Evolutionary conservation across 1,140 invertebrate genomes (phyloP).

Genomic region (Lysiphlebus fabarum): DNA sequence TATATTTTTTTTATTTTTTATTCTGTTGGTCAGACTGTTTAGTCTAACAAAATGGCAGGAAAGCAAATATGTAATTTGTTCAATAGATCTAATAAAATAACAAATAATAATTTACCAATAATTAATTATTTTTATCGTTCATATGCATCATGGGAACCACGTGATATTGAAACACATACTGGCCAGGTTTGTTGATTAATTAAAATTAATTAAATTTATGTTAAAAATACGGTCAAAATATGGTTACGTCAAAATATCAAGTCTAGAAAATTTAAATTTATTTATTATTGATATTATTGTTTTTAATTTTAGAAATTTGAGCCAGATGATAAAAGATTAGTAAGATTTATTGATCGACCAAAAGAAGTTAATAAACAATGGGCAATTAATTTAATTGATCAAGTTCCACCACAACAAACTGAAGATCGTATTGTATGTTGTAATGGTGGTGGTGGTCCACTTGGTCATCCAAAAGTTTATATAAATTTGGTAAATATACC

Average conservation of each 20-base stretch:
- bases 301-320: constrained; percentile 67
- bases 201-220: too few relatives aligned
- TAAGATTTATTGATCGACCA: constrained; percentile 73
- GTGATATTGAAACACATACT: constrained; percentile 62
- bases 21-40: too few relatives aligned
- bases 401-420: constrained; percentile 75
- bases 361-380: constrained; percentile 89
- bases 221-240: too few relatives aligned
- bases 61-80: constrained; percentile 30
- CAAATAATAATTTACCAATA: constrained; percentile 23
- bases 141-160: constrained; percentile 32
- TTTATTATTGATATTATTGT: constrained; percentile 13
- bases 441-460: constrained; percentile 88
- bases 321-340: constrained; percentile 80
- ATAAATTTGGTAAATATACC: constrained; percentile 83
- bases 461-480: constrained; percentile 95
- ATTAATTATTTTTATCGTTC: constrained; percentile 20
- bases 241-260: neutral
- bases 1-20: too few relatives aligned
- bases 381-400: constrained; percentile 86
- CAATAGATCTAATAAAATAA: constrained; percentile 30
- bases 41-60: constrained; percentile 33
- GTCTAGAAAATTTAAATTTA: constrained; percentile 14
- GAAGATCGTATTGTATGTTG: constrained; percentile 81
- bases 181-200: constrained; percentile 62